Evolutionary conservation across 2,888 invertebrate genomes (phyloP).

Genomic region (Esperia sulphurella): DNA sequence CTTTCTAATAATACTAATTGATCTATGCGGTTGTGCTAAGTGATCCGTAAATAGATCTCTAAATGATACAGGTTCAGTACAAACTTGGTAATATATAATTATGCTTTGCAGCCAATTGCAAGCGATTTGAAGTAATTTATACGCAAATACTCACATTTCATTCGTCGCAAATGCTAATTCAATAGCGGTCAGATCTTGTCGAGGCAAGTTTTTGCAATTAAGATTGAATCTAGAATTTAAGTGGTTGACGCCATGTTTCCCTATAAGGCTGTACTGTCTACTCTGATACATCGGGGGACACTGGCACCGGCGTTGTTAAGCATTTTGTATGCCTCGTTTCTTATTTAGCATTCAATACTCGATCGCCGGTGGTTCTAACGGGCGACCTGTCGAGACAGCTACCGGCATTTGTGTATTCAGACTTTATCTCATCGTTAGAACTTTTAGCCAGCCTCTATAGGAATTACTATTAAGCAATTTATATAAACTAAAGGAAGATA

Average conservation of each 20-base stretch:
- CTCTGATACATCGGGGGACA: conserved; percentile 40
- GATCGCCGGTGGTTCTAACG: conserved; percentile 51
- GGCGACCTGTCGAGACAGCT: conserved; percentile 57
- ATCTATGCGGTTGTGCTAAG: conserved; percentile 19
- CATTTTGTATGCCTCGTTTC: conserved; percentile 42
- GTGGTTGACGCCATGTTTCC: conserved; percentile 41
- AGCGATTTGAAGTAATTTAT: conserved; percentile 32
- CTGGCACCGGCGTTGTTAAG: conserved; percentile 34
- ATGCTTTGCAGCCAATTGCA: conserved; percentile 18
- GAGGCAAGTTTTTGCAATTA: conserved; percentile 39
- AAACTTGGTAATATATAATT: conserved; percentile 29
- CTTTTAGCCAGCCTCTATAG: conserved; percentile 8
- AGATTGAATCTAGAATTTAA: conserved; percentile 35
- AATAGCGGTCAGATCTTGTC: conserved; percentile 36
- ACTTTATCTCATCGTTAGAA: conserved; percentile 7
- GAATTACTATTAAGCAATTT: too few relatives aligned
- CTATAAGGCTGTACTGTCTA: conserved; percentile 37
- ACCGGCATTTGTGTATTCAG: conserved; percentile 31
- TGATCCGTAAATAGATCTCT: conserved; percentile 20
- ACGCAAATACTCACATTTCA: conserved; percentile 35
- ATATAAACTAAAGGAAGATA: too few relatives aligned
- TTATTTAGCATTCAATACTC: conserved; percentile 61
- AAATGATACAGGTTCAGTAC: conserved; percentile 19
- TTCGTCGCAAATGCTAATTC: conserved; percentile 47
- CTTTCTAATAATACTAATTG: conserved; percentile 29